A percentile compares a stretch with the other conserved stretches of the same genome.
phyloP scores from a whole-genome alignment of 2,113 vertebrate genomes.

The Egretta garzetta region DNA sequence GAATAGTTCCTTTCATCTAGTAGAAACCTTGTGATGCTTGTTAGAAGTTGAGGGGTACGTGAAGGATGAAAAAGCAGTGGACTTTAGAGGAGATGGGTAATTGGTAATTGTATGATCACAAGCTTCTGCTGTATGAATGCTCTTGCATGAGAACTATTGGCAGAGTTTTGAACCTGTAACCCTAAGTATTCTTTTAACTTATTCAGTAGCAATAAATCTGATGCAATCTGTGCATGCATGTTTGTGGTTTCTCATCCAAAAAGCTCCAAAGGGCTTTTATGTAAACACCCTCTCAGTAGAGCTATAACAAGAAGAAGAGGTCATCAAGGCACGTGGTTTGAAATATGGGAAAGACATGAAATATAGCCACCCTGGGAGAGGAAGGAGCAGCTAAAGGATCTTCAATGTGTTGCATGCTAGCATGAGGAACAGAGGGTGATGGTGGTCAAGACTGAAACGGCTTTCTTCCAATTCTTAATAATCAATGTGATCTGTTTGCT shows the following conservation, averaged over 20 bases:
- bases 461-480: not conserved
- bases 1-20: not conserved
- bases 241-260: conserved; percentile 60
- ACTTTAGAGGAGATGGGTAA: not conserved
- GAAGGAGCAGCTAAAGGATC: not conserved
- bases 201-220: conserved; percentile 35
- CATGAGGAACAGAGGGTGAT: not conserved
- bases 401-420: not conserved
- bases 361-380: not conserved
- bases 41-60: not conserved
- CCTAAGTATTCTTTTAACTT: conserved; percentile 4
- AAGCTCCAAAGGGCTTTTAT: conserved; percentile 56
- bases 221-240: not conserved
- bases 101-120: not conserved
- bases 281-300: conserved; percentile 46
- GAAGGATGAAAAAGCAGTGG: not conserved
- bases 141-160: not conserved
- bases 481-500: not conserved
- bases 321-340: not conserved
- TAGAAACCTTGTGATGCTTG: not conserved
- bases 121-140: not conserved
- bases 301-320: conserved; percentile 45
- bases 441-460: not conserved
- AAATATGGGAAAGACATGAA: conserved; percentile 42
- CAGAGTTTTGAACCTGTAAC: conserved; percentile 23